phyloP scores from a whole-genome alignment of 1,140 invertebrate genomes.

The Acarapis woodi region DNA sequence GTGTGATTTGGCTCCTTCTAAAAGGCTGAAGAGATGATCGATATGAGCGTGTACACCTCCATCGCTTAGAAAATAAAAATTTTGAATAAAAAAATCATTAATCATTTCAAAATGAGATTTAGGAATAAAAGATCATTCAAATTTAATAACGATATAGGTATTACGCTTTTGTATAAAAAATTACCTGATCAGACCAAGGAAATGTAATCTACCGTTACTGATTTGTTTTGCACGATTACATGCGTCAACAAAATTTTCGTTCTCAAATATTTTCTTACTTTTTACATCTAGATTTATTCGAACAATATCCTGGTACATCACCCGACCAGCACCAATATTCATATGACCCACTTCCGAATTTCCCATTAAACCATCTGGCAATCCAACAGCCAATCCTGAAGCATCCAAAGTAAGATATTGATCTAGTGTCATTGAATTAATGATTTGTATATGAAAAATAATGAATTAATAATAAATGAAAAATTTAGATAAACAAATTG shows the following conservation, averaged over 20 bases:
- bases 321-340: slow-evolving; percentile 23
- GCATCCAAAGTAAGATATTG: slow-evolving; percentile 21
- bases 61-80: no score
- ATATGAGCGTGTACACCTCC: slow-evolving; percentile 24
- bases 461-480: no score
- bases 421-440: no score
- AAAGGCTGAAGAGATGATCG: slow-evolving; percentile 20
- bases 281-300: slow-evolving; percentile 20
- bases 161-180: no score
- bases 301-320: slow-evolving; percentile 24
- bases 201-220: slow-evolving; percentile 18
- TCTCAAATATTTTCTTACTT: slow-evolving; percentile 17
- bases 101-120: no score
- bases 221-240: slow-evolving; percentile 17
- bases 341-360: slow-evolving; percentile 25
- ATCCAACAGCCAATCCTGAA: slow-evolving; percentile 20
- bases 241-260: slow-evolving; percentile 16
- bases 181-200: slow-evolving; percentile 20
- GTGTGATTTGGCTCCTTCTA: slow-evolving; percentile 18
- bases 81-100: no score
- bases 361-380: slow-evolving; percentile 22
- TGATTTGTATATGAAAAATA: no score
- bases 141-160: no score
- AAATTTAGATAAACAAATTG: no score
- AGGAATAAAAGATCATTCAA: no score